Base-by-base conservation (phyloP, 2,888 invertebrate species). In the Megalurothrips usitatus region DNA sequence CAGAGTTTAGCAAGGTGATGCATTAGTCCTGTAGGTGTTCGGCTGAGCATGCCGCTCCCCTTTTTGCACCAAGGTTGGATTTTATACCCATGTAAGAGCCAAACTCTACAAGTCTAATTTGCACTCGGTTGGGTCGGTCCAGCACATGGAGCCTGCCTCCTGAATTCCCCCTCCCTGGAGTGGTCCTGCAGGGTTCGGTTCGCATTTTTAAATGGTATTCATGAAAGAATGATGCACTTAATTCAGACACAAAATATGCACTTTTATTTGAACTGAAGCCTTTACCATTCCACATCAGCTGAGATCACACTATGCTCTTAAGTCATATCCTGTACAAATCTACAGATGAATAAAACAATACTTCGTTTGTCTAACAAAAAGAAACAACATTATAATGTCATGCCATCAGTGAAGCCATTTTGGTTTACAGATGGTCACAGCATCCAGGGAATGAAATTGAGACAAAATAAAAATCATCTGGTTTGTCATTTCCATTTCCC, bases 181-280 rank as follows among this genome's bases (percentile, higher is more conserved):
- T n/a, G n/a, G n/a, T n/a, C n/a, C n/a, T n/a, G n/a, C n/a, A n/a
- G n/a, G n/a, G n/a, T n/a, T n/a, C n/a, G n/a, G n/a, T n/a, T n/a
- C n/a, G n/a, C n/a, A n/a, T n/a, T n/a, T n/a, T n/a, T n/a, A n/a
- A n/a, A n/a, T n/a, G n/a, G n/a, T n/a, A n/a, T n/a, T n/a, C n/a
- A 43, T 4, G 34, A 43, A 43, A 43, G 34, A 58, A 58, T 58
- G 19, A 58, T 14, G 58, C 58, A 58, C 58, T 9, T 6, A 58
- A 12, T 75, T 75, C 68, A 26, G 68, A 75, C 68, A 75, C 68
- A 75, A 75, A 75, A 75, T 75, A 75, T 75, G 68, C 68, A 75
- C 68, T 75, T 75, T 26, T 26, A 75, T 26, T 58, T 75, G 68
- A 26, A 26, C 12, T 75, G 68, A 26, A 75, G 68, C 68, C 26